Base-by-base conservation (phyloP, 1,140 invertebrate genomes). In the Lordiphosa stackelbergi region DNA sequence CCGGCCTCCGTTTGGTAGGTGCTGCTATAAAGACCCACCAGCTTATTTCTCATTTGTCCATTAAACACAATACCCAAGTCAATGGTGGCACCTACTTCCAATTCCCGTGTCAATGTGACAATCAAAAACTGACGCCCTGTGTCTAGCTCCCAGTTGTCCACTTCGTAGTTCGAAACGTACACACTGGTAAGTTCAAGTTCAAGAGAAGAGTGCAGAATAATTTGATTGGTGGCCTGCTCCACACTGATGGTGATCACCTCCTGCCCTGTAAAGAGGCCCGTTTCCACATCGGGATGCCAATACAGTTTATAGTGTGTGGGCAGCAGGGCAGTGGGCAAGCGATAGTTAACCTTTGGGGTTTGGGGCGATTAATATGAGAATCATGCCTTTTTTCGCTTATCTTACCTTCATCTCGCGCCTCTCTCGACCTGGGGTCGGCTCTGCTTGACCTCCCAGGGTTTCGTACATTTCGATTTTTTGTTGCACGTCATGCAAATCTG, bases 261-360 rank as follows among this genome's bases (percentile, higher is more conserved):
- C 36, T 88, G 89, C 0, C 95, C 95, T 52, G 88, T 86, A 75
- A 95, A 96, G 5, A 88, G 90, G 0, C 92, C 93, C 6, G 88
- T 89, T 10, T 90, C 87, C 24, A 97, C 78, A 75, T 96, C 90
- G 0, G 96, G 95, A 72, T 93, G 89, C 36, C 97, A 88, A n/a
- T 90, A 90, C 1, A 98, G 81, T 43, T 94, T 91, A 83, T 98
- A 97, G 71, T 93, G 91, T 0, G 90, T 63, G 0, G 96, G 96
- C 19, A 89, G 86, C 0, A 95, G 89, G 42, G 91, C 88, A 5
- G 86, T 85, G 0, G 94, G 92, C 45, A 98, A 88, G 16, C 94
- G 89, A 64, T 91, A 90, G 47, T 85, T 54, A 19, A 88, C 73
- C 85, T 87, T 5, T 2, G 5, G 4, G 22, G 22, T 0, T 24